phyloP scores from a whole-genome alignment of 2,888 invertebrate genomes.

The Lucinisca nassula region DNA sequence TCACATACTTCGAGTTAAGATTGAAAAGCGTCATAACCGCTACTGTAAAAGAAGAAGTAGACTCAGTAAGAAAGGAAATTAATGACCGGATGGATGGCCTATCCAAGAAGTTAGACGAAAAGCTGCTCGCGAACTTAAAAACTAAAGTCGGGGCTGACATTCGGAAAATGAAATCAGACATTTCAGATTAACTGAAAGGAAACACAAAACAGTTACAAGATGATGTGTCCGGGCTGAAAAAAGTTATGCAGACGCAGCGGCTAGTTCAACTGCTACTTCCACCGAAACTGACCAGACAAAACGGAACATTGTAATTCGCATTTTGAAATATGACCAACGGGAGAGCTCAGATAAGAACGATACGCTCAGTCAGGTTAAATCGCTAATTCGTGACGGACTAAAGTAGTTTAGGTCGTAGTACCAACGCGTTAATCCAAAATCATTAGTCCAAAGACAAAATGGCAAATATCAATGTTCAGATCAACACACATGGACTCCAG shows the following conservation, averaged over 20 bases:
- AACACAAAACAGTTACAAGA: neutral
- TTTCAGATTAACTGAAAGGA: neutral
- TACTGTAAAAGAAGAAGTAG: neutral
- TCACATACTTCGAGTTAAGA: neutral
- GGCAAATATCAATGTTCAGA: no score
- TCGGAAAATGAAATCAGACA: neutral
- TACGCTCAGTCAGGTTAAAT: no score
- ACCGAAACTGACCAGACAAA: neutral
- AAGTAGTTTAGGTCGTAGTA: no score
- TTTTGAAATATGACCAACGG: no score
- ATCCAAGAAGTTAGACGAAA: neutral
- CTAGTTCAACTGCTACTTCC: neutral
- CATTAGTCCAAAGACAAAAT: no score
- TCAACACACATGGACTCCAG: no score
- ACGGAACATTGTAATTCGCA: no score
- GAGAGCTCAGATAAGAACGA: no score
- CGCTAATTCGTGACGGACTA: no score
- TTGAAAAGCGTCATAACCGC: neutral
- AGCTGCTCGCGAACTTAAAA: neutral
- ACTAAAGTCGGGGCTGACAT: no score
- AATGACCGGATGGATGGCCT: neutral
- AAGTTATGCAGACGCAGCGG: neutral
- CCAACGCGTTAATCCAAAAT: no score
- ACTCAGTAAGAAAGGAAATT: neutral
- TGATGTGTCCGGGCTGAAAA: neutral